Evolutionary conservation across 2,888 invertebrate species (phyloP), one percentile per base, ranked within the genome.

Genomic region (Erebia epiphron): DNA sequence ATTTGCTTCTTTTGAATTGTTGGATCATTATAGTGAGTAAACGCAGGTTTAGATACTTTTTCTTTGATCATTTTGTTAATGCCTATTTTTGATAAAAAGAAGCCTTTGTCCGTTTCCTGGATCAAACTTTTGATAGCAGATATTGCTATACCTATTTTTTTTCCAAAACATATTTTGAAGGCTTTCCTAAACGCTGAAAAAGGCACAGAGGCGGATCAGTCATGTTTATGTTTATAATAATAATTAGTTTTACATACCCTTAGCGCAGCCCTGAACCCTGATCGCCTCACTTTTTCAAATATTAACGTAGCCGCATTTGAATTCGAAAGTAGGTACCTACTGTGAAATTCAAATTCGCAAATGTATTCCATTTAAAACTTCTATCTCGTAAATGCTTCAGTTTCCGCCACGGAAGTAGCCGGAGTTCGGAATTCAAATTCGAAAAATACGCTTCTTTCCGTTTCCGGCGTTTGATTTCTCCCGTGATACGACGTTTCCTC

Each of bases 381-480:
- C 82, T 85, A 86, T 88, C 85, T 84, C 83, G 85, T 86, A 85
- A 89, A 88, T 84, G 86, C 85, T 88, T 78, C 73, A 89, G 86
- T 86, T 91, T 90, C 91, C 91, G 85, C 77, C 77, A 70, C 87
- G 92, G 91, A 92, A 87, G 87, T 86, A 88, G 89, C 84, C 86
- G 82, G 86, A 89, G 90, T 91, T 92, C 89, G 90, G 85, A 89
- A 92, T 93, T 92, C 92, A 92, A 92, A 93, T 93, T 92, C 91
- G 91, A 91, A 92, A 92, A 92, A 93, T 92, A 92, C 89, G 90
- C 87, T 91, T 82, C 85, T 91, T 91, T 90, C 92, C 91, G 91
- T 83, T 92, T 92, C 92, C 92, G 92, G 89, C 92, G 90, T 92
- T 92, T 92, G 92, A 92, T 92, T 92, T 83, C 87, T 91, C 86